These are phyloP conservation scores for Apodemia duryi DNA, from an alignment of 2,888 invertebrate genomes.

Conservation along the genomic window DNA sequence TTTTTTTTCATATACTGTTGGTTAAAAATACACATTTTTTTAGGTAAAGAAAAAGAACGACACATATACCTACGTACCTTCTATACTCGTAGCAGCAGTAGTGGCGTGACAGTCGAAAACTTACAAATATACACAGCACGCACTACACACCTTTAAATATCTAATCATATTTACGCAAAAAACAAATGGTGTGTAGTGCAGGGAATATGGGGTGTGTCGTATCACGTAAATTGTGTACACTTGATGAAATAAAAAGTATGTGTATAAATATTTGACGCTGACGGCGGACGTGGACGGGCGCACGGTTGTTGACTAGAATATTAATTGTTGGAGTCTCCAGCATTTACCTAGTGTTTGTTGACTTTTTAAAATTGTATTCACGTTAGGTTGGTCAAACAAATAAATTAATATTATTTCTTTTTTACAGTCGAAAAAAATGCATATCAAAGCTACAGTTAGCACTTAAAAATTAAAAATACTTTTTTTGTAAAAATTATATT, in stretches of 20 bases:
- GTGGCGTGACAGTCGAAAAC: too few relatives aligned
- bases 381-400: background rate
- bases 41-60: too few relatives aligned
- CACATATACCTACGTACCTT: too few relatives aligned
- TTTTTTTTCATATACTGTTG: too few relatives aligned
- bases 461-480: too few relatives aligned
- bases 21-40: too few relatives aligned
- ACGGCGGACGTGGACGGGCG: conserved; percentile 38
- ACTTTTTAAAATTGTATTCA: background rate
- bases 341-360: conserved; percentile 25
- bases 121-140: too few relatives aligned
- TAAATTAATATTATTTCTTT: background rate
- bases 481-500: too few relatives aligned
- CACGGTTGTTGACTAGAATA: conserved; percentile 48
- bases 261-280: conserved; percentile 46
- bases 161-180: background rate
- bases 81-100: too few relatives aligned
- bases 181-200: conserved; percentile 2
- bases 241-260: conserved; percentile 35
- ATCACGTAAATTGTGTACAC: conserved; percentile 20
- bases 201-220: background rate
- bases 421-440: background rate
- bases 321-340: conserved; percentile 42
- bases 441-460: background rate
- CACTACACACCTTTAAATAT: background rate